Percentiles rank a stretch among this genome's conserved stretches.
phyloP scores from a whole-genome alignment of 2,113 vertebrate genomes.

The Glareola pratincola region DNA sequence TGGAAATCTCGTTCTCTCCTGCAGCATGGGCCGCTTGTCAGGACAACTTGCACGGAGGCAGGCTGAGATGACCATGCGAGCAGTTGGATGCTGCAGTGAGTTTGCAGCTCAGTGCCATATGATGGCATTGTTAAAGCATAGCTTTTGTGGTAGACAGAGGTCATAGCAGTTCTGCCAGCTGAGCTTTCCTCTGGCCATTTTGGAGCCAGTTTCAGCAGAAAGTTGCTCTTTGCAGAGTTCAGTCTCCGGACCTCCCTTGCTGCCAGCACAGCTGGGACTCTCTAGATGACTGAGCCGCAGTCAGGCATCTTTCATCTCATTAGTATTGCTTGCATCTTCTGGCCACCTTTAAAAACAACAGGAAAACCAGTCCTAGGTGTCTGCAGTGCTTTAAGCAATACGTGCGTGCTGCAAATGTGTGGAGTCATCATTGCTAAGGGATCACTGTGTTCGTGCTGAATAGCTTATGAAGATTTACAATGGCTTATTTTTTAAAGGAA shows the following conservation, averaged over 20 bases:
- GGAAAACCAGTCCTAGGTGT: not conserved
- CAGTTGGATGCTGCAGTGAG: not conserved
- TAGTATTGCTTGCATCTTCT: not conserved
- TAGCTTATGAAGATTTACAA: constrained; percentile 15
- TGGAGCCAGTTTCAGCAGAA: not conserved
- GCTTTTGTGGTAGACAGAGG: not conserved
- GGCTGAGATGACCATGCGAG: fast-evolving
- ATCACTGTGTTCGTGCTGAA: constrained; percentile 27
- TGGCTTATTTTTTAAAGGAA: constrained; percentile 14
- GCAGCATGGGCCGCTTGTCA: not conserved
- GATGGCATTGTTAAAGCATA: not conserved
- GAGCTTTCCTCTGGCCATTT: not conserved
- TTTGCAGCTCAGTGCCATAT: not conserved
- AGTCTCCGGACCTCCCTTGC: not conserved
- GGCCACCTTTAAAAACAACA: not conserved
- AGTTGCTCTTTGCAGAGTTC: not conserved
- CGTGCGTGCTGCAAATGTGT: not conserved
- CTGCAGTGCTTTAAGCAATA: constrained; percentile 42
- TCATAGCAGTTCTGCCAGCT: not conserved
- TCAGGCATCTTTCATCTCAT: not conserved
- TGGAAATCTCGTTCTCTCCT: not conserved
- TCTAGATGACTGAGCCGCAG: not conserved
- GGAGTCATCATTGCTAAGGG: not conserved
- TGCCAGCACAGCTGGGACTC: not conserved
- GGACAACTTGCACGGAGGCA: not conserved